A percentile compares a stretch with the other conserved stretches of the same genome.
Evolutionary conservation across 2,113 vertebrate genomes (phyloP).

Genomic region (Pseudonaja textilis): DNA sequence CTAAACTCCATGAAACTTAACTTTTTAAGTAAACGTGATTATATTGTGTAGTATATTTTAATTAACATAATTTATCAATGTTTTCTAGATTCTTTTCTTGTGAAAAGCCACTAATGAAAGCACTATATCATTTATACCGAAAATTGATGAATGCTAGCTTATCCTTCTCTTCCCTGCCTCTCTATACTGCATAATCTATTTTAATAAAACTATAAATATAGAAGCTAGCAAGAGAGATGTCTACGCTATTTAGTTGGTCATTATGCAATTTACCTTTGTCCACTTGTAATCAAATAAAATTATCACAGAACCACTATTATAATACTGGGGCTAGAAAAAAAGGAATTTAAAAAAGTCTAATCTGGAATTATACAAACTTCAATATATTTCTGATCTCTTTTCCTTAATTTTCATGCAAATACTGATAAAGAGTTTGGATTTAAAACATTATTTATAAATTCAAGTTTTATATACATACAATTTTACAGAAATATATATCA

Average conservation of each 20-base stretch:
- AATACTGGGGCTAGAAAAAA: background rate
- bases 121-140: background rate
- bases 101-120: background rate
- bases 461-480: slow-evolving; percentile 24
- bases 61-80: background rate
- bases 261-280: slow-evolving; percentile 26
- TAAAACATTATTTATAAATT: slow-evolving; percentile 16
- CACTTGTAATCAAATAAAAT: slow-evolving; percentile 10
- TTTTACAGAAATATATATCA: slow-evolving; percentile 36
- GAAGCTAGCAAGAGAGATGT: background rate
- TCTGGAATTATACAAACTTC: slow-evolving; percentile 45
- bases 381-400: slow-evolving; percentile 9
- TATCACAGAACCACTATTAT: background rate
- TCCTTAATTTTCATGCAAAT: background rate
- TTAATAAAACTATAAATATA: slow-evolving; percentile 19
- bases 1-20: background rate
- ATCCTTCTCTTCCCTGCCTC: background rate
- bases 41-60: background rate
- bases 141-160: background rate
- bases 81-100: background rate
- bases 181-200: background rate
- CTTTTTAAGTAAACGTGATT: background rate
- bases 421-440: background rate
- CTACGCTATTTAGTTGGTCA: slow-evolving; percentile 30
- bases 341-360: slow-evolving; percentile 10